Conservation (phyloP, 2,113 vertebrate genomes). For the Phrynosoma blainvillii region DNA sequence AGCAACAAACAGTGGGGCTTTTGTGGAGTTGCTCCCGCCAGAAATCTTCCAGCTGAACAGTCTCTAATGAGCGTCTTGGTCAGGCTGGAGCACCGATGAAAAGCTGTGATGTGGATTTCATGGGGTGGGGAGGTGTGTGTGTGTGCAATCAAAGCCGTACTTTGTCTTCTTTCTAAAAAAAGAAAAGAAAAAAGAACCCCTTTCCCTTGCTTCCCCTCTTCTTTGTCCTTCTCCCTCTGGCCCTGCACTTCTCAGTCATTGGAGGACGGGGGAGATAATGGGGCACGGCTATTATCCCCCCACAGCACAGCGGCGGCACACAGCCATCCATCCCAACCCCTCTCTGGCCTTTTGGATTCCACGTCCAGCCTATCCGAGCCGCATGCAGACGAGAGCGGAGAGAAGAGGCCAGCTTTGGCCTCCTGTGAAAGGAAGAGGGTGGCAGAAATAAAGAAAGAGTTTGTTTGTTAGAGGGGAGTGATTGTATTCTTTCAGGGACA, state of each 20-base stretch:
- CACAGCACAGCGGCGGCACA: conserved; percentile 20
- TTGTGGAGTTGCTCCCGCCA: conserved; percentile 73
- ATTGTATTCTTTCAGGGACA: conserved; percentile 44
- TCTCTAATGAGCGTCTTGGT: conserved; percentile 73
- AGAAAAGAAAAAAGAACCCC: not conserved
- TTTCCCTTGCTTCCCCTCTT: conserved; percentile 22
- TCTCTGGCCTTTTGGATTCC: not conserved
- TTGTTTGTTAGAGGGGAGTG: conserved; percentile 19
- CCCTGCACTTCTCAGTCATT: conserved; percentile 48
- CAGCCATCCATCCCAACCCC: not conserved
- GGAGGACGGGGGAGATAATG: conserved; percentile 62
- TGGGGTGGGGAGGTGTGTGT: not conserved
- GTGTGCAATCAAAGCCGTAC: conserved; percentile 67
- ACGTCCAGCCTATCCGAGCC: not conserved
- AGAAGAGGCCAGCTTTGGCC: conserved; percentile 35
- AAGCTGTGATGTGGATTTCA: conserved; percentile 71
- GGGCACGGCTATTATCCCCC: conserved; percentile 49
- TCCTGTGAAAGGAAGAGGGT: not conserved
- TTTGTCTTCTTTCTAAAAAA: conserved; percentile 55
- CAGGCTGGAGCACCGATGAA: conserved; percentile 72
- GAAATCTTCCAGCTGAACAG: conserved; percentile 73
- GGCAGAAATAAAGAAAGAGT: not conserved
- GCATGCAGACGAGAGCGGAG: conserved; percentile 4
- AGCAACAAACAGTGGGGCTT: conserved; percentile 73
- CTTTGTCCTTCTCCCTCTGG: conserved; percentile 50